These are phyloP conservation scores for Mystacornis crossleyi DNA, from an alignment of 2,113 vertebrate genomes.

Conservation along the genomic window DNA sequence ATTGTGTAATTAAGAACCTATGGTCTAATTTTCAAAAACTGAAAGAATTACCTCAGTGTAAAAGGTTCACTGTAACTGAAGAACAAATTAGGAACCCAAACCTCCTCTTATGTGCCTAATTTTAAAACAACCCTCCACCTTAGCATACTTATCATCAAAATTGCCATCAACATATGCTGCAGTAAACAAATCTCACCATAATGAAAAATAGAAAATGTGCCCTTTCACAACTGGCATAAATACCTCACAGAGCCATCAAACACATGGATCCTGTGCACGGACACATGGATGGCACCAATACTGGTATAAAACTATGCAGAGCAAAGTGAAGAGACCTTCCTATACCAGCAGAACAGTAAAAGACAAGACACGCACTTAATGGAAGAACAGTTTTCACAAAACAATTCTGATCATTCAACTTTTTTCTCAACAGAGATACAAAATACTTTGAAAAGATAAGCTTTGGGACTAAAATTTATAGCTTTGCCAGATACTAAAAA, in stretches of 20 bases:
- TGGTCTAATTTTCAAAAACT: neutral
- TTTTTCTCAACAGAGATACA: neutral
- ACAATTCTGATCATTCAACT: neutral
- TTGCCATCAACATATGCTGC: neutral
- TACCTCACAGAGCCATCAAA: neutral
- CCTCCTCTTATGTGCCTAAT: neutral
- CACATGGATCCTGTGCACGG: rapidly evolving
- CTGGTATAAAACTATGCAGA: neutral
- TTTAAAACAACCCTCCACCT: neutral
- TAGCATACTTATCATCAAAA: neutral
- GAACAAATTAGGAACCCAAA: neutral
- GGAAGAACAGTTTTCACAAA: neutral
- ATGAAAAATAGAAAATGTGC: neutral
- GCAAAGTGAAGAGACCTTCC: neutral
- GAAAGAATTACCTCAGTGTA: neutral
- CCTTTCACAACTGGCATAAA: neutral
- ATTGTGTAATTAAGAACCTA: neutral
- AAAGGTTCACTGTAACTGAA: neutral
- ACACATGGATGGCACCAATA: neutral
- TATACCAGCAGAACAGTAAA: neutral
- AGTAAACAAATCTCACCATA: neutral
- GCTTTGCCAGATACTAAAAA: neutral
- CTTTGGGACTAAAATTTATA: neutral
- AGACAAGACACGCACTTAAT: neutral
- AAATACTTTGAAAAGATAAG: neutral